Conservation (phyloP, 2,113 vertebrate species). For the Prunella fulvescens region DNA sequence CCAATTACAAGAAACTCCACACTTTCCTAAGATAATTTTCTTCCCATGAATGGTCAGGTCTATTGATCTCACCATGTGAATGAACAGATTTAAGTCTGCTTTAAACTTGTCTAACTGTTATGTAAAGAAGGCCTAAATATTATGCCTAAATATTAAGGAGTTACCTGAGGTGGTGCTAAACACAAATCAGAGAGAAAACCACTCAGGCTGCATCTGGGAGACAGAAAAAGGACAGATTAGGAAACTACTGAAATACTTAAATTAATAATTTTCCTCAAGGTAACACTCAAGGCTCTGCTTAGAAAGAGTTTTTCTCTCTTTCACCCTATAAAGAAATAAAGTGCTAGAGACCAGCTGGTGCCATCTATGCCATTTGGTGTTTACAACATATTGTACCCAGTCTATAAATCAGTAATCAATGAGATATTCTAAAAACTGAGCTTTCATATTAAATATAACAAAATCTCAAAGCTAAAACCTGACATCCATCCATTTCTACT, state of each 20-base stretch:
- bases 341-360: not conserved
- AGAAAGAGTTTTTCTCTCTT: not conserved
- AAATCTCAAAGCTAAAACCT: not conserved
- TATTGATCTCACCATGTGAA: not conserved
- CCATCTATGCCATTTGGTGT: not conserved
- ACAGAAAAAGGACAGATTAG: not conserved
- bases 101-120: not conserved
- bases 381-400: accelerated
- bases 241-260: not conserved
- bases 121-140: not conserved
- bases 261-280: not conserved
- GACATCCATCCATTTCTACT: not conserved
- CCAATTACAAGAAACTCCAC: not conserved
- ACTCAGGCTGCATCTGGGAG: not conserved
- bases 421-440: not conserved
- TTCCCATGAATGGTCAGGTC: not conserved
- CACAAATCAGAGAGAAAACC: not conserved
- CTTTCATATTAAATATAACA: not conserved
- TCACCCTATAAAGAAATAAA: not conserved
- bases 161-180: not conserved
- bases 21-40: not conserved
- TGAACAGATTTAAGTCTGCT: not conserved
- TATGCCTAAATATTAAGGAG: not conserved
- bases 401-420: not conserved
- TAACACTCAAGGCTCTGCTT: not conserved